Base-by-base conservation (phyloP, 2,797 vertebrate genomes). In the Acanthurus leucopareius region DNA sequence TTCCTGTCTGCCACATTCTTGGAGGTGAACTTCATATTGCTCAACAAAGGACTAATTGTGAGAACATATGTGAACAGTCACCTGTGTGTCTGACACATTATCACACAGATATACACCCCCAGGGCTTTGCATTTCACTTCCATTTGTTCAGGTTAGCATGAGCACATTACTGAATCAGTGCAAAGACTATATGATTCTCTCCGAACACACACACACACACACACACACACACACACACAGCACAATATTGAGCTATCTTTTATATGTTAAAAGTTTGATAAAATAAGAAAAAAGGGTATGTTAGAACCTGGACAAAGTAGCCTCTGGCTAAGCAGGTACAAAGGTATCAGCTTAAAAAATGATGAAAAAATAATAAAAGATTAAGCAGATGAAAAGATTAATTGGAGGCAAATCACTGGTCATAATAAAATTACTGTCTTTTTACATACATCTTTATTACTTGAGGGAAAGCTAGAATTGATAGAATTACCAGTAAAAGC, bases 21-120 rank as follows among this genome's bases (percentile, higher is more conserved):
- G 67, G 65, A 75, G 47, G 69, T 61, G 58, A 77, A 86, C 69
- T 73, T 79, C 32, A 67, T 49, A 25, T 22, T 59, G 32, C 59
- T 79, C 8, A 68, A 85, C 81, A 76, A 82, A 85, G 54, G 62
- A 58, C 40, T 65, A 69, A 75, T 68, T 85, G 80, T 84, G 58
- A 72, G 70, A 80, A 82, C 59, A 35, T 40, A 45, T 40, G 58
- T 48, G 48, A 59, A 74, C 22, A 51, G 51, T 65, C 60, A 73
- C 75, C 62, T 76, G 49, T 44, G 72, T 69, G 61, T 28, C 51
- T 49, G 52, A 69, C 47, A 71, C 56, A 73, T 35, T 10, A 4
- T n/a, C 40, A 53, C 56, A 10, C 53, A 32, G 51, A 69, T 40
- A 10, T 38, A 72, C 40, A 52, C 48, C 6, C 47, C 59, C 65